Evolutionary conservation across 1,140 invertebrate species (phyloP).

Genomic region (Eriosoma lanigerum): DNA sequence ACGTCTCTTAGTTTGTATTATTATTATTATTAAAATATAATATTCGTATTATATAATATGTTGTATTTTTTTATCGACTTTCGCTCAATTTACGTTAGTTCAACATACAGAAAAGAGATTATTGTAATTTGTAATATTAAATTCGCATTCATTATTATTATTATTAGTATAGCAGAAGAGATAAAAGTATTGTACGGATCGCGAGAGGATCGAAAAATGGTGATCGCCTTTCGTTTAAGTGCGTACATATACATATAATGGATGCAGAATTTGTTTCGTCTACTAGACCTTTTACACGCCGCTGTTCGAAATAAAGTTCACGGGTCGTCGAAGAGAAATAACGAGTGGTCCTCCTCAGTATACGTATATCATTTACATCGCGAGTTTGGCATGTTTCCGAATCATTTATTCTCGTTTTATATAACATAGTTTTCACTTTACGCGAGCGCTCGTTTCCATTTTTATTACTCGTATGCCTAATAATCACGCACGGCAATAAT

Average conservation of each 20-base stretch:
- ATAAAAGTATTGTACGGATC: no score
- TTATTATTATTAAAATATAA: no score
- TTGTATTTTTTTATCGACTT: no score
- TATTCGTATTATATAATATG: no score
- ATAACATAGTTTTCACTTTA: background rate
- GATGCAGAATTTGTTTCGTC: background rate
- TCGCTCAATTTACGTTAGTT: no score
- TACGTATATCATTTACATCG: background rate
- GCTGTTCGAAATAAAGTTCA: background rate
- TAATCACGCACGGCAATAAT: no score
- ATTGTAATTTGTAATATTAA: no score
- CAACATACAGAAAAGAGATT: no score
- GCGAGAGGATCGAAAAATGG: background rate
- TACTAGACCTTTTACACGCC: background rate
- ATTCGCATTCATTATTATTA: no score
- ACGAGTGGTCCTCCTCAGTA: background rate
- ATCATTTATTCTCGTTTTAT: slow-evolving; percentile 6
- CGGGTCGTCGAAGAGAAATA: slow-evolving; percentile 15
- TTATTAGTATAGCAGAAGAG: no score
- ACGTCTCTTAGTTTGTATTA: no score
- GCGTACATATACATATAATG: background rate
- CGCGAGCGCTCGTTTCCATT: background rate
- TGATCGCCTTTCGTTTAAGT: background rate
- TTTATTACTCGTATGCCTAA: no score
- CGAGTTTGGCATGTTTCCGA: background rate